Evolutionary conservation across 23 tunicate genomes (phyloP).

Genomic region (Ascidia mentula): DNA sequence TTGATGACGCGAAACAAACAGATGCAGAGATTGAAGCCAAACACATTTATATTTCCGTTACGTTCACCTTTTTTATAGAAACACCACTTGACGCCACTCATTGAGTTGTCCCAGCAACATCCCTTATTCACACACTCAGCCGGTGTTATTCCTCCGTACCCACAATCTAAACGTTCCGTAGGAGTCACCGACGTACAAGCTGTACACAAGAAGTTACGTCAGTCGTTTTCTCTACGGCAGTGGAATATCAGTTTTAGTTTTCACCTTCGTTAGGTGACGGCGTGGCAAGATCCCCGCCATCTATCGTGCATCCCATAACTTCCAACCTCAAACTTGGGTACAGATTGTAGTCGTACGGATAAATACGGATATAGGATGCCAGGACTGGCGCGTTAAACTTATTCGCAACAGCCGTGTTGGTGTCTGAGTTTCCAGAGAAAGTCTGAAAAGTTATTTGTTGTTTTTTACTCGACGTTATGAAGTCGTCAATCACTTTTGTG

Average conservation of each 20-base stretch:
- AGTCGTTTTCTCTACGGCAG: background rate
- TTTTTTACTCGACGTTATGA: too few species aligned
- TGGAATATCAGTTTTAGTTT: background rate
- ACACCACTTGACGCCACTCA: conserved; percentile 53
- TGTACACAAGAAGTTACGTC: background rate
- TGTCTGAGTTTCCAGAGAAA: conserved; percentile 59
- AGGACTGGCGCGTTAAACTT: conserved; percentile 41
- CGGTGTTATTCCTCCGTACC: conserved; percentile 54
- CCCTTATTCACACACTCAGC: conserved; percentile 74
- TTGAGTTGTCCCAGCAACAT: conserved; percentile 82
- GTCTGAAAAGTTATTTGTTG: conserved; percentile 29
- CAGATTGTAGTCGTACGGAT: conserved; percentile 35
- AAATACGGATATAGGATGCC: conserved; percentile 69
- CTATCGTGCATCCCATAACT: conserved; percentile 79
- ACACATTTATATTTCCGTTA: too few species aligned
- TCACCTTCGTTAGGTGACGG: conserved; percentile 50
- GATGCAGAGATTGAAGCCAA: too few species aligned
- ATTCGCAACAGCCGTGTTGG: conserved; percentile 70
- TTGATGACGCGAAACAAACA: too few species aligned
- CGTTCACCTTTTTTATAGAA: conserved; percentile 79
- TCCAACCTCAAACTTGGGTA: conserved; percentile 68
- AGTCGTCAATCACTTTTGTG: background rate
- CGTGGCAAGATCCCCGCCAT: conserved; percentile 58
- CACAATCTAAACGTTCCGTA: conserved; percentile 82
- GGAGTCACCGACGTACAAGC: conserved; percentile 60